These are phyloP conservation scores for Metallyticus violacea DNA, from an alignment of 2,888 invertebrate genomes.

Conservation along the genomic window DNA sequence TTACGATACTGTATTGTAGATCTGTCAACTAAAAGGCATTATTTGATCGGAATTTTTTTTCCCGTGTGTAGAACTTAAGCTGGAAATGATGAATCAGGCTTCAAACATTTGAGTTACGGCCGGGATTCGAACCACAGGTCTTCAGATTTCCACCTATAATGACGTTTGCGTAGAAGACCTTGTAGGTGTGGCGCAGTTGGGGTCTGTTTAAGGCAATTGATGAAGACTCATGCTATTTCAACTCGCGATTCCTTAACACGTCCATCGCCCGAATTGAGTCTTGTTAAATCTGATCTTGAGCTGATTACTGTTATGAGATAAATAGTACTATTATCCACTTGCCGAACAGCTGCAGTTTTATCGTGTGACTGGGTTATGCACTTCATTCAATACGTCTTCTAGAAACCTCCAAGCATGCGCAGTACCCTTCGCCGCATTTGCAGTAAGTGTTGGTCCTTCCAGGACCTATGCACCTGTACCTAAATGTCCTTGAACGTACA, in stretches of 20 bases:
- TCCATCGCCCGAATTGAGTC: slow-evolving; percentile 3
- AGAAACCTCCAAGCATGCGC: background rate
- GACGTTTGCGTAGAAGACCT: no score
- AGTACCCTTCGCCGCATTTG: background rate
- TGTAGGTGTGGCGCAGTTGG: background rate
- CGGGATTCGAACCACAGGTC: no score
- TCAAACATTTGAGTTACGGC: no score
- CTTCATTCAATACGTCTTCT: background rate
- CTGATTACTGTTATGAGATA: slow-evolving; percentile 16
- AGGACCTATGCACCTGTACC: background rate
- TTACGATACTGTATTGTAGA: no score
- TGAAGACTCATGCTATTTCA: background rate
- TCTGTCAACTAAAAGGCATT: no score
- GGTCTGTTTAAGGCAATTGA: background rate
- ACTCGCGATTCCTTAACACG: background rate
- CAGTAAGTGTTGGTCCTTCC: no score
- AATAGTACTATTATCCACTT: slow-evolving; percentile 19
- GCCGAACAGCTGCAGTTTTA: background rate
- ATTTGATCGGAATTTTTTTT: no score
- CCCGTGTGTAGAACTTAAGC: no score
- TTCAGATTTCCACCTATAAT: no score
- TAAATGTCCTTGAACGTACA: background rate
- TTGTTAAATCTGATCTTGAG: slow-evolving; percentile 22
- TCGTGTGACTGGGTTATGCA: background rate
- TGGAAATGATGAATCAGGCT: no score